Conservation (phyloP, 2,113 vertebrate genomes). For the Mustela nigripes region DNA sequence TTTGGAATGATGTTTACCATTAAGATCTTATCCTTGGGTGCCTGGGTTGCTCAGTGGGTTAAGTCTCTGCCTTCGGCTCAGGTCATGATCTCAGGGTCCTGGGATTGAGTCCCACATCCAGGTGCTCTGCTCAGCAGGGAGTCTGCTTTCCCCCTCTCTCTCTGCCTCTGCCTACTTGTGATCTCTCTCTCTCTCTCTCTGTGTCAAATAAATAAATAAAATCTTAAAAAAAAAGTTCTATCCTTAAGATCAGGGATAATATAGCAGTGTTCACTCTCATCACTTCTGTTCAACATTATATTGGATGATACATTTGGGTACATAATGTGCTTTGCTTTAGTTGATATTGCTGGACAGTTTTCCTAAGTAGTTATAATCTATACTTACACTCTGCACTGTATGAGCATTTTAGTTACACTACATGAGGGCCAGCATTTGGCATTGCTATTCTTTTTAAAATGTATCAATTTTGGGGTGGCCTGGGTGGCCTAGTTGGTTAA, state of each 20-base stretch:
- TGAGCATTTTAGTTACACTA: not conserved
- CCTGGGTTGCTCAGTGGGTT: too few relatives aligned
- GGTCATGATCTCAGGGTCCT: too few relatives aligned
- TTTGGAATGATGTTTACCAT: not conserved
- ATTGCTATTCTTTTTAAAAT: not conserved
- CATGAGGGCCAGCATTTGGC: not conserved
- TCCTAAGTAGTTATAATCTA: not conserved
- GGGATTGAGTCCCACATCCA: too few relatives aligned
- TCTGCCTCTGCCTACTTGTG: too few relatives aligned
- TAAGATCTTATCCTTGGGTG: not conserved
- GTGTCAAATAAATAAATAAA: too few relatives aligned
- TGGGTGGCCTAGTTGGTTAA: too few relatives aligned
- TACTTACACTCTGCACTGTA: not conserved
- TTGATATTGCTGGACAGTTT: not conserved
- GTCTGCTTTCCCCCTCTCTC: too few relatives aligned
- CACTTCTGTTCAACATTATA: too few relatives aligned
- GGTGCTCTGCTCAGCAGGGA: too few relatives aligned
- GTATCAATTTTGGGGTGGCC: not conserved
- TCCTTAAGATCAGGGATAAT: not conserved
- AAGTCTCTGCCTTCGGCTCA: too few relatives aligned
- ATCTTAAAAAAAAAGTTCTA: not conserved
- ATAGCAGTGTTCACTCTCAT: too few relatives aligned
- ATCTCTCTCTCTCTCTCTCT: too few relatives aligned
- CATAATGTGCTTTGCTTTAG: not conserved
- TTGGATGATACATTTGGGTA: not conserved